Percentiles rank a stretch among this genome's conserved stretches.
These are phyloP conservation scores for Semaprochilodus insignis DNA, from an alignment of 2,797 vertebrate genomes.

Conservation along the genomic window DNA sequence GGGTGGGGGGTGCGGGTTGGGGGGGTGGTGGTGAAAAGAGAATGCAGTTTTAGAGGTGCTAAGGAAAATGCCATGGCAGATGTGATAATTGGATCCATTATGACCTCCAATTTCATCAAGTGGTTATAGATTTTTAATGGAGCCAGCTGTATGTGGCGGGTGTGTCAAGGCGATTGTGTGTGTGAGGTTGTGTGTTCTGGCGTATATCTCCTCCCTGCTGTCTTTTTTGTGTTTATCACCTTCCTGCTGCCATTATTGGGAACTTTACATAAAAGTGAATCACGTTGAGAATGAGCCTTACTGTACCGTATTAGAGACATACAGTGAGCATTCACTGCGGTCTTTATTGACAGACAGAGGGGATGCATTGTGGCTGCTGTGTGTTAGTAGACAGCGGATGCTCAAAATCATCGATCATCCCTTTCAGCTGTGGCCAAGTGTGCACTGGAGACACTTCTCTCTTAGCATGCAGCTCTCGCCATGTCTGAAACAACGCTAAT, in stretches of 20 bases:
- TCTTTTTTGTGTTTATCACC: background rate
- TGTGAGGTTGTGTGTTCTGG: background rate
- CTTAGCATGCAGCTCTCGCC: conserved; percentile 57
- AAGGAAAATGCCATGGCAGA: conserved; percentile 12
- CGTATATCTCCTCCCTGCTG: background rate
- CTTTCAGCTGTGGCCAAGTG: conserved; percentile 40
- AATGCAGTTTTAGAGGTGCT: conserved; percentile 31
- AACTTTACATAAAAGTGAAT: background rate
- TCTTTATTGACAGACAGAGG: conserved; percentile 52
- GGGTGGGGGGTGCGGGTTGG: background rate
- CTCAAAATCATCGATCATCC: conserved; percentile 58
- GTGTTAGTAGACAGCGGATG: conserved; percentile 50
- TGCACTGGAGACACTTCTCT: conserved; percentile 41
- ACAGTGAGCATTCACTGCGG: conserved; percentile 25
- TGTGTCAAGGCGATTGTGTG: background rate
- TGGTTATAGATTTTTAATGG: conserved; percentile 45
- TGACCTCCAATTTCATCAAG: conserved; percentile 46
- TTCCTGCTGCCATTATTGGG: background rate
- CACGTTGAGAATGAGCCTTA: conserved; percentile 5
- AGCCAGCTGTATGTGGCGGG: background rate
- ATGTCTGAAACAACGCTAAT: conserved; percentile 60
- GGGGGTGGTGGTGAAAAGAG: background rate
- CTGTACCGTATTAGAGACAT: conserved; percentile 20
- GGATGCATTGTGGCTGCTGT: conserved; percentile 50
- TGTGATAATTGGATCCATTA: conserved; percentile 55